A percentile compares a stretch with the other conserved stretches of the same genome.
phyloP scores from a whole-genome alignment of 1,140 invertebrate species.

The Bombus waltoni region DNA sequence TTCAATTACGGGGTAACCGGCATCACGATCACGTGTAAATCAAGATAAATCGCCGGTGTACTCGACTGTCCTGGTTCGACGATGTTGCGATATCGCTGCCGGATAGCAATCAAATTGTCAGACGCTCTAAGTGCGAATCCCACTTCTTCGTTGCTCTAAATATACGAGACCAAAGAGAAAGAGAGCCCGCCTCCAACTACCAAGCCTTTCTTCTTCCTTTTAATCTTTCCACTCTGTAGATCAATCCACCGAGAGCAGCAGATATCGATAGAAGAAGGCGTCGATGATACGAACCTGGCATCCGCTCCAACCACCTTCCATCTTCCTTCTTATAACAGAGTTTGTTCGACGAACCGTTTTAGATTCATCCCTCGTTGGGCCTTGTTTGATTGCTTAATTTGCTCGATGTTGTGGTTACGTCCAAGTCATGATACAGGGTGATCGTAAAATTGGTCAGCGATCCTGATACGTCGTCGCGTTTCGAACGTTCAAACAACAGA shows the following conservation, averaged over 20 bases:
- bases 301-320: not conserved
- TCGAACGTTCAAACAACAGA: too few relatives aligned
- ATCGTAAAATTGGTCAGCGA: too few relatives aligned
- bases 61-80: conserved; percentile 42
- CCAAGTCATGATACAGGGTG: too few relatives aligned
- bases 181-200: not conserved
- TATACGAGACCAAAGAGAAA: not conserved
- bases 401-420: not conserved
- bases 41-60: conserved; percentile 54
- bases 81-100: conserved; percentile 53
- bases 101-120: conserved; percentile 59
- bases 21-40: conserved; percentile 57
- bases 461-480: too few relatives aligned
- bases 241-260: too few relatives aligned
- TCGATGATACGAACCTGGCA: too few relatives aligned
- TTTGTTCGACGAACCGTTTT: not conserved
- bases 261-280: too few relatives aligned
- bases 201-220: not conserved
- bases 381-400: not conserved
- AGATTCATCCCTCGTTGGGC: not conserved
- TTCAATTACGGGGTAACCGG: conserved; percentile 58
- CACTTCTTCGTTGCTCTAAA: conserved; percentile 39
- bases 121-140: conserved; percentile 47
- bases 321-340: not conserved
- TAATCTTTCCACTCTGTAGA: not conserved